Conservation (phyloP, 1,140 invertebrate species). For the Planococcus citri region DNA sequence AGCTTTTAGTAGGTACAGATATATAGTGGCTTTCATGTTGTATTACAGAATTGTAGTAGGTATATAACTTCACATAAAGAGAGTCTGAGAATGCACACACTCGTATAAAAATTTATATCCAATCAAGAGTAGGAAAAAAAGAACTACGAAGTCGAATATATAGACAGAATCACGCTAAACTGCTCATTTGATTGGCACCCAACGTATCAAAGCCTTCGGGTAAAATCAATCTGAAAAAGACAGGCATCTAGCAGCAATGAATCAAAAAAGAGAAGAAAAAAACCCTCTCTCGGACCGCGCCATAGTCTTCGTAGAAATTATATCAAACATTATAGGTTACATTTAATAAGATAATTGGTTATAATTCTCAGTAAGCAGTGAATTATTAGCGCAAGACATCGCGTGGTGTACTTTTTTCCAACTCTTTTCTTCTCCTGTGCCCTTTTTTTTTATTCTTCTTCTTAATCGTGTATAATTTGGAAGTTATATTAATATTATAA, state of each 20-base stretch:
- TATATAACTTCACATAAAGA: too few relatives aligned
- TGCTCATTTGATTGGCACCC: conserved; percentile 1
- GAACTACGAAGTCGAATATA: not conserved
- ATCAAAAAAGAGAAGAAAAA: conserved; percentile 14
- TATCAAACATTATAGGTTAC: not conserved
- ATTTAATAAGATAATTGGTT: conserved; percentile 19
- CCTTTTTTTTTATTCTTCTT: not conserved
- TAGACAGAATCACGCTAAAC: conserved; percentile 9
- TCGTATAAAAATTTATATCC: too few relatives aligned
- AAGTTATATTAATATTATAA: not conserved
- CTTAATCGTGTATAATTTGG: conserved; percentile 19
- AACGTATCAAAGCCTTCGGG: conserved; percentile 11
- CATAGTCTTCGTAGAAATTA: not conserved
- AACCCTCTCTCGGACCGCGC: not conserved
- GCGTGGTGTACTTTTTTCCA: conserved; percentile 8
- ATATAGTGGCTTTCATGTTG: not conserved
- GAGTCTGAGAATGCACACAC: not conserved
- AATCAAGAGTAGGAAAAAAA: not conserved
- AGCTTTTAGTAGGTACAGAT: not conserved
- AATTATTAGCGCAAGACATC: conserved; percentile 20
- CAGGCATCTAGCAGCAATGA: conserved; percentile 14
- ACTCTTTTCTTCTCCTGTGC: too few relatives aligned
- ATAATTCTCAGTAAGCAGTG: conserved; percentile 12
- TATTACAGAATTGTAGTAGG: too few relatives aligned
- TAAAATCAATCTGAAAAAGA: conserved; percentile 17